These are phyloP conservation scores for Cichladusa arquata DNA, from an alignment of 2,113 vertebrate genomes.

Conservation along the genomic window DNA sequence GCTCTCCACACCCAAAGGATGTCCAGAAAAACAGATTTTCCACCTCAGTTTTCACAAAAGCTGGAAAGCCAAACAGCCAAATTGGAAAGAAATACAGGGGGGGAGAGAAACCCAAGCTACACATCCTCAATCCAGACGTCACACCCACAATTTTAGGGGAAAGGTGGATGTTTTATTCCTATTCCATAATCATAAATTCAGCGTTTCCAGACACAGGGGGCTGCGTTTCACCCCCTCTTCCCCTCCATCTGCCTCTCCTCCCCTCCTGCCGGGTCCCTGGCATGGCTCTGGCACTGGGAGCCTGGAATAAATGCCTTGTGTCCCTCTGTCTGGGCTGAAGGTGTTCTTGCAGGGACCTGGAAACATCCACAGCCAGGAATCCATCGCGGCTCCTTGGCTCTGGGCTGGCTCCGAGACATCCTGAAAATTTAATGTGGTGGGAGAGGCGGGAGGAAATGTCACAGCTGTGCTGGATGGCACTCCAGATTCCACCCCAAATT, in stretches of 20 bases:
- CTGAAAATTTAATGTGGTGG: not conserved
- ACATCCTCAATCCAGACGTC: too few species aligned
- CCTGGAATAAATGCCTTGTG: accelerated
- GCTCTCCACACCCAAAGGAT: not conserved
- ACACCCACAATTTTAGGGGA: not conserved
- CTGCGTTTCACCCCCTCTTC: not conserved
- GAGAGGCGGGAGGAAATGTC: constrained; percentile 33
- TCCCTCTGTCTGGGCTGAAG: not conserved
- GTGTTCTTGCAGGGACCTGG: not conserved
- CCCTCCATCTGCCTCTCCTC: not conserved
- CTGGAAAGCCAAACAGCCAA: not conserved
- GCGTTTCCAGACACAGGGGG: not conserved
- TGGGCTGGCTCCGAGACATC: not conserved
- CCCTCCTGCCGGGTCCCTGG: not conserved
- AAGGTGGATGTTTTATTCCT: not conserved
- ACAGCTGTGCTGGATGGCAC: not conserved
- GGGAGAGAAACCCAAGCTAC: not conserved
- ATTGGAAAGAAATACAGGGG: accelerated
- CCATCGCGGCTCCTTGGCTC: not conserved
- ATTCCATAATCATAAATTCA: not conserved
- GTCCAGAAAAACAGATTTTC: not conserved
- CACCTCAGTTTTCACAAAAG: not conserved
- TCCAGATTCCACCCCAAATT: not conserved
- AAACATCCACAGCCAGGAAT: not conserved
- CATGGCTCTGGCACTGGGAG: not conserved